A percentile compares a stretch with the other conserved stretches of the same genome.
phyloP scores from a whole-genome alignment of 2,888 invertebrate genomes.

The Argyresthia albistria region DNA sequence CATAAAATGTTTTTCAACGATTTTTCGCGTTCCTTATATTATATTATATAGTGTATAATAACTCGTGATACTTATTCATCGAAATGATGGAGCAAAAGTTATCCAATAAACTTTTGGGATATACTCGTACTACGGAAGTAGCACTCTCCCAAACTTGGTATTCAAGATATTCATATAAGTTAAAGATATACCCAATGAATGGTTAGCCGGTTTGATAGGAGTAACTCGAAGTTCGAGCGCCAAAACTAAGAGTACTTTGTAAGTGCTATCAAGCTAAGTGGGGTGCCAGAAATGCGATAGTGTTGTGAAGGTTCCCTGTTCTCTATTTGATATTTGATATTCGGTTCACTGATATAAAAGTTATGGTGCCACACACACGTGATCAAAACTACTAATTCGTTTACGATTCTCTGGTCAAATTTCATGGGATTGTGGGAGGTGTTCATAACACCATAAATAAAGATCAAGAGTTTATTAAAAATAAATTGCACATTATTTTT shows the following conservation, averaged over 20 bases:
- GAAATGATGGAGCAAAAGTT: conserved; percentile 5
- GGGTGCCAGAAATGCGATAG: conserved; percentile 51
- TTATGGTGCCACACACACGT: conserved; percentile 13
- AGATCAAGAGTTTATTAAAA: too few species aligned
- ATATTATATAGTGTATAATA: too few species aligned
- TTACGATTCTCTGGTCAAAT: not conserved
- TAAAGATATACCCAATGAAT: conserved; percentile 22
- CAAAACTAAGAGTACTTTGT: conserved; percentile 37
- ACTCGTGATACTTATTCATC: too few species aligned
- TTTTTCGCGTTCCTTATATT: too few species aligned
- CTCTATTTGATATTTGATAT: conserved; percentile 41
- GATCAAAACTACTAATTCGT: not conserved
- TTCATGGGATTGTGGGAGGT: not conserved
- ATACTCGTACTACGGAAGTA: conserved; percentile 9
- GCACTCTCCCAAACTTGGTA: conserved; percentile 18
- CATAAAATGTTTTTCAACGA: too few species aligned
- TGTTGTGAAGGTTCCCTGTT: conserved; percentile 38
- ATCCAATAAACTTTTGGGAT: conserved; percentile 21
- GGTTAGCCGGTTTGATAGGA: conserved; percentile 34
- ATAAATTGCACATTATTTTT: too few species aligned
- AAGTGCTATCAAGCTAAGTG: conserved; percentile 36
- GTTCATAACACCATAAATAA: not conserved
- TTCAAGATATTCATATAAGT: conserved; percentile 36
- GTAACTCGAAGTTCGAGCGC: conserved; percentile 27
- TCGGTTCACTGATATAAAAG: conserved; percentile 16